Evolutionary conservation across 2,113 vertebrate genomes (phyloP), one percentile per base, ranked within the genome.

Genomic region (Oryzias javanicus): DNA sequence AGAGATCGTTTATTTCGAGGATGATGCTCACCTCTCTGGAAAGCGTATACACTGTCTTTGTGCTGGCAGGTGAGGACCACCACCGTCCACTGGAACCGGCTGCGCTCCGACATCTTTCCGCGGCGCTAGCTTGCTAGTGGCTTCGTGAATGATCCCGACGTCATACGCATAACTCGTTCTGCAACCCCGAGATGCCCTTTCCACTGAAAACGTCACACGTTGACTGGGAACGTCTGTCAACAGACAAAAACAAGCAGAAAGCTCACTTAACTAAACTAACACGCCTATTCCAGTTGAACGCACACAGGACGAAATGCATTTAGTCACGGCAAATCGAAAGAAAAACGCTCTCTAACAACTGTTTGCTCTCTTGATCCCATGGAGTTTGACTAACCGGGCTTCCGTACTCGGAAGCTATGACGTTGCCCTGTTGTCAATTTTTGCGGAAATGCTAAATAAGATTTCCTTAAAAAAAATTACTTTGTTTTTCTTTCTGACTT

Each of bases 11-110:
- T 5, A 18, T 0, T 4, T 0, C 8, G 2, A 1, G 18, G 47
- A 49, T 42, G 56, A 18, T n/a, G 15, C 67, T 86, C 78, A 94
- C 95, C 95, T 91, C 85, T 91, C 72, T 96, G 95, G 74, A 95
- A 94, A 19, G 89, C 85, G 56, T 89, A 86, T 0, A 93, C 91
- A 5, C 92, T 94, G 86, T 94, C 93, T 81, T 91, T 93, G 62
- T 94, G 90, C 25, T 94, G 95, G 67, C 94, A 97, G 0, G 94
- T 96, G 47, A 97, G 87, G 3, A 94, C 90, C 20, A 96, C 67
- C 20, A 94, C 92, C 0, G 93, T 94, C 95, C 95, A 97, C 5
- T 74, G 40, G 56, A 83, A 73, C 1, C 16, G 45, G 25, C 55
- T n/a, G 27, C n/a, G 5, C 16, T 3, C 20, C 1, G 66, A 52